Evolutionary conservation across 2,113 vertebrate genomes (phyloP).

Genomic region (Pomatostomus ruficeps): DNA sequence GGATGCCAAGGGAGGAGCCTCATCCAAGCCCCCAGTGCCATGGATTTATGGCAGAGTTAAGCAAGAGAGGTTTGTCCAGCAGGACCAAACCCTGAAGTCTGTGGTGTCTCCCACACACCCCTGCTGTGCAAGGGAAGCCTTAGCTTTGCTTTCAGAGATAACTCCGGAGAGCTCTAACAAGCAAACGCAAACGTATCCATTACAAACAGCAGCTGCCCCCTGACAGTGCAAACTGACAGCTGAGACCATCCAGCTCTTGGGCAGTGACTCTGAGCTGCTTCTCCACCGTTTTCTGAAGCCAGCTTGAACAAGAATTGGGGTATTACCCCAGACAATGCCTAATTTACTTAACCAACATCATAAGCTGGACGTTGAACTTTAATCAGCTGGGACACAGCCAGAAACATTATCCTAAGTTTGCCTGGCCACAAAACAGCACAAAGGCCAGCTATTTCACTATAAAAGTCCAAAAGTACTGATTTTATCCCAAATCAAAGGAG

Average conservation of each 20-base stretch:
- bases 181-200: neutral
- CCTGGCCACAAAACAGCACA: neutral
- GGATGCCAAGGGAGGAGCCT: neutral
- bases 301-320: accelerated
- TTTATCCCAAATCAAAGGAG: neutral
- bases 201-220: neutral
- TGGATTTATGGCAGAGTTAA: neutral
- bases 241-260: neutral
- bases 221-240: neutral
- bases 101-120: accelerated
- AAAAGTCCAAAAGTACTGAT: neutral
- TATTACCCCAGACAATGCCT: neutral
- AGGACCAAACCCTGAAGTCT: neutral
- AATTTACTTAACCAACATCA: neutral
- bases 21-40: neutral
- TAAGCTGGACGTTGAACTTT: neutral
- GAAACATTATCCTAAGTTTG: neutral
- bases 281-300: neutral
- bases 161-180: neutral
- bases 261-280: neutral
- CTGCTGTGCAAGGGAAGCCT: neutral
- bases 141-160: neutral
- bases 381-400: neutral
- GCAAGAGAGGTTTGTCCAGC: neutral
- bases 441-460: neutral